Percentiles rank a stretch among this genome's conserved stretches.
Conservation (phyloP, 2,797 vertebrate genomes). For the Notoglanidium macrostoma region DNA sequence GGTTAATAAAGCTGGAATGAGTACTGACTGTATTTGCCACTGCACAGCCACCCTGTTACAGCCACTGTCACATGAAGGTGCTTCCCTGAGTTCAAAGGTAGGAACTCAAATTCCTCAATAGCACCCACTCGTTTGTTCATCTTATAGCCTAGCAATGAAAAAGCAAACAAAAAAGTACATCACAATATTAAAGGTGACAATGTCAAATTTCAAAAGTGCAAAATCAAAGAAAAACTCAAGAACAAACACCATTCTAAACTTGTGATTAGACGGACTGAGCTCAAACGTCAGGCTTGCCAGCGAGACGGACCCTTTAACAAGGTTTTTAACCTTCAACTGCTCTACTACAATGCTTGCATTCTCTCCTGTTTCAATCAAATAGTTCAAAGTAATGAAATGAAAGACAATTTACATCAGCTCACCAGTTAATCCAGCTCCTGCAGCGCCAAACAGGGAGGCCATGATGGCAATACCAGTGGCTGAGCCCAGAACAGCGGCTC, state of each 20-base stretch:
- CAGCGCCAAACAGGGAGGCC: slow-evolving; percentile 93
- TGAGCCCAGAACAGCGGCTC: slow-evolving; percentile 89
- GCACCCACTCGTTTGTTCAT: slow-evolving; percentile 98
- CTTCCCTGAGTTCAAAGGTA: slow-evolving; percentile 86
- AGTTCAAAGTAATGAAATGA: background rate
- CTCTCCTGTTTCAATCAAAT: background rate
- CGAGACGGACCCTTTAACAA: background rate
- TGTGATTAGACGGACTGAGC: background rate
- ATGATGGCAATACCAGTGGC: slow-evolving; percentile 91
- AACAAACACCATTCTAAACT: background rate
- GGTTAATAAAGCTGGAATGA: background rate
- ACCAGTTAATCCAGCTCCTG: slow-evolving; percentile 94
- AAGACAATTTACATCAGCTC: slow-evolving; percentile 34
- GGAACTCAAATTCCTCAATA: slow-evolving; percentile 95
- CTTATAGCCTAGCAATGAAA: slow-evolving; percentile 84
- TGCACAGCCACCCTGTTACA: slow-evolving; percentile 92
- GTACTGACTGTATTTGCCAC: slow-evolving; percentile 90
- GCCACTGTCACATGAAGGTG: slow-evolving; percentile 91
- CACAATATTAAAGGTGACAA: background rate
- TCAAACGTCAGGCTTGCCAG: background rate
- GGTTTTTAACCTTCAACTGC: background rate
- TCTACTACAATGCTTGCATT: background rate
- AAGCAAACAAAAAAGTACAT: background rate
- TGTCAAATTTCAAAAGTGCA: background rate
- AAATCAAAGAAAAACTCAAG: background rate